Evolutionary conservation across 1,140 invertebrate species (phyloP).

Genomic region (Prorops nasuta): DNA sequence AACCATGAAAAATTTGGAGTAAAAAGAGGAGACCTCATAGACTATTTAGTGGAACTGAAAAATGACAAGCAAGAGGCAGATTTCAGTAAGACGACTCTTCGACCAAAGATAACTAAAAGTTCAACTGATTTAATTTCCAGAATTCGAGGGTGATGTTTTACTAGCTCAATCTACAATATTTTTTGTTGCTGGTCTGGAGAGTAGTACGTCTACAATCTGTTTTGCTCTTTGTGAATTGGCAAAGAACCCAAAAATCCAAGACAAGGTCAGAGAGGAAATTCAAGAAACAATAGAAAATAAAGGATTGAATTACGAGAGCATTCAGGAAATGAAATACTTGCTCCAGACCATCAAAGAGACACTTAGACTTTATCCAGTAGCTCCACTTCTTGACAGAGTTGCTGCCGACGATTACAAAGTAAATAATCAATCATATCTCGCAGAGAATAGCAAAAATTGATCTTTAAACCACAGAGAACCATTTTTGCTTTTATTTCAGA

Average conservation of each 20-base stretch:
- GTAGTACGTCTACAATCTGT: constrained; percentile 52
- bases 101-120: background rate
- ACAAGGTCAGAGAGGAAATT: constrained; percentile 61
- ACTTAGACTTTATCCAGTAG: constrained; percentile 59
- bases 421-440: background rate
- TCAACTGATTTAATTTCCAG: constrained; percentile 7
- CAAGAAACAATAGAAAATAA: constrained; percentile 38
- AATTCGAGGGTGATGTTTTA: constrained; percentile 26
- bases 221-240: constrained; percentile 49
- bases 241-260: constrained; percentile 29
- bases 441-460: background rate
- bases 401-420: constrained; percentile 44
- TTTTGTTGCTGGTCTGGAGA: constrained; percentile 58
- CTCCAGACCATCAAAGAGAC: constrained; percentile 36
- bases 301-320: constrained; percentile 24
- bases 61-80: constrained; percentile 21
- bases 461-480: background rate
- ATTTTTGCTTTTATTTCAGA: constrained; percentile 5
- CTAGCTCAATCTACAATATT: constrained; percentile 43
- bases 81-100: constrained; percentile 12
- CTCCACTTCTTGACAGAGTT: constrained; percentile 58
- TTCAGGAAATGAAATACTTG: constrained; percentile 35
- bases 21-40: constrained; percentile 30
- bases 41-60: constrained; percentile 27
- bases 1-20: constrained; percentile 19